Evolutionary conservation across 2,797 vertebrate species (phyloP).

Genomic region (Galago senegalensis): DNA sequence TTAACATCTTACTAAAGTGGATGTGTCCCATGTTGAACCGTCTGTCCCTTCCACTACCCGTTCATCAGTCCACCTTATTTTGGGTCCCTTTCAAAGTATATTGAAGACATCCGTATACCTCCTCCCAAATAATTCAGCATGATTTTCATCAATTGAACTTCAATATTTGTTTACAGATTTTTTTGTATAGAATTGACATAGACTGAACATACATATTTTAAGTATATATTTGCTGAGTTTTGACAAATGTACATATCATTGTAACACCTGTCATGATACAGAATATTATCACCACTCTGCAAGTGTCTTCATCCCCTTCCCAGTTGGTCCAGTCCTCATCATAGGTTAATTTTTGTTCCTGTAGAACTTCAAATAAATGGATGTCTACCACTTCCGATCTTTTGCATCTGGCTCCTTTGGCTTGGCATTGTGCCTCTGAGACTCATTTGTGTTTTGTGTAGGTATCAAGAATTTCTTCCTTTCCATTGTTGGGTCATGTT

Average conservation of each 20-base stretch:
- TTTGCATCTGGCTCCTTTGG: not conserved
- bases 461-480: not conserved
- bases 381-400: not conserved
- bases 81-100: slow-evolving; percentile 32
- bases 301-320: not conserved
- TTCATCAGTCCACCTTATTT: not conserved
- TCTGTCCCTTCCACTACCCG: not conserved
- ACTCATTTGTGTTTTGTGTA: not conserved
- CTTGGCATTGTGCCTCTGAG: not conserved
- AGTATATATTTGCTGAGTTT: not conserved
- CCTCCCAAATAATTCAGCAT: not conserved
- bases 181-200: not conserved
- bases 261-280: not conserved
- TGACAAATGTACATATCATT: not conserved
- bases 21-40: not conserved
- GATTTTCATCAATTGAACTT: not conserved
- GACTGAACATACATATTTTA: not conserved
- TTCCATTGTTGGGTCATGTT: not conserved
- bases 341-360: not conserved
- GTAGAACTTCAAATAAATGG: slow-evolving; percentile 28
- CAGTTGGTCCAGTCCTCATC: not conserved
- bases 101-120: not conserved
- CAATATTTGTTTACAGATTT: not conserved
- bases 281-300: not conserved
- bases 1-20: slow-evolving; percentile 11